A percentile compares a stretch with the other conserved stretches of the same genome.
Evolutionary conservation across 92 coral and sea anemone genomes (phyloP).

Genomic region (Phenganax marumi): DNA sequence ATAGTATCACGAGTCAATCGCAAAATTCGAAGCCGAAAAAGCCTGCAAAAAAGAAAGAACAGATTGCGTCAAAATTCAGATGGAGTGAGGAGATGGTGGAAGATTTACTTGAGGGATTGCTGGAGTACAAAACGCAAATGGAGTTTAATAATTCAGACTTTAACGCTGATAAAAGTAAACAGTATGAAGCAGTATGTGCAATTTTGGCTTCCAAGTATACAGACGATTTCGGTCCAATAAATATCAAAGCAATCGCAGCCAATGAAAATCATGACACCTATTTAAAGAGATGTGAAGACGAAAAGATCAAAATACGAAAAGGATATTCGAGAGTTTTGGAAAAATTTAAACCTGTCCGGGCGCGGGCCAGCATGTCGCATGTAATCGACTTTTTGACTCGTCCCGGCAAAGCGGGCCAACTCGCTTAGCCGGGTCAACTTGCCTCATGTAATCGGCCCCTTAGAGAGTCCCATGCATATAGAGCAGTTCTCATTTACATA

Average conservation of each 20-base stretch:
- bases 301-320: background rate
- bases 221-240: background rate
- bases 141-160: constrained; percentile 8
- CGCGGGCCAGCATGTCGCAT: background rate
- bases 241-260: background rate
- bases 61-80: background rate
- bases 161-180: background rate
- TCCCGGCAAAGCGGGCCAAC: background rate
- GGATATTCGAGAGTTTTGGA: constrained; percentile 1
- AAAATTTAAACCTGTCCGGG: background rate
- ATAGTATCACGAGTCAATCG: too few relatives aligned
- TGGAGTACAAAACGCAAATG: constrained; percentile 8
- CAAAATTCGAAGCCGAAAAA: too few relatives aligned
- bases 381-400: background rate
- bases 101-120: constrained; percentile 18
- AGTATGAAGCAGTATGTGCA: constrained; percentile 7
- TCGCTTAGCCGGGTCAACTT: constrained; percentile 1
- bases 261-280: background rate
- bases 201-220: background rate
- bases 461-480: background rate
- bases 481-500: too few relatives aligned
- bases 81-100: constrained; percentile 27
- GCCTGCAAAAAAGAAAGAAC: too few relatives aligned
- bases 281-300: background rate
- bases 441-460: constrained; percentile 12